Evolutionary conservation across 2,113 vertebrate species (phyloP).

Genomic region (Oreochromis tanganicae): DNA sequence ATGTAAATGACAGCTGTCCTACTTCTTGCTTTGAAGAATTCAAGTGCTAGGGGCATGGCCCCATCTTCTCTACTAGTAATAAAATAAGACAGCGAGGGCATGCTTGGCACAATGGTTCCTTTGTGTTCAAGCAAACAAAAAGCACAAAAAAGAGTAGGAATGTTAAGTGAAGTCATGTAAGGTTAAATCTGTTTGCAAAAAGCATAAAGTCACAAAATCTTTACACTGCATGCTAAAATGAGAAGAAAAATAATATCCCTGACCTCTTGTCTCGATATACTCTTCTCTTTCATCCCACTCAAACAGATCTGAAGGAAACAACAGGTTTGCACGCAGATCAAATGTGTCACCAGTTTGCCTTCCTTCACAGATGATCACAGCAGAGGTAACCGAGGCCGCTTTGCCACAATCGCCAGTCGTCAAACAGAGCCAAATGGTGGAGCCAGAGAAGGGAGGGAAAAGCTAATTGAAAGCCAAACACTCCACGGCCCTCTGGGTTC

Average conservation of each 20-base stretch:
- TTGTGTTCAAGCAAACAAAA: background rate
- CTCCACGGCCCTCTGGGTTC: slow-evolving; percentile 37
- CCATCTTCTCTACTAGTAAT: slow-evolving; percentile 39
- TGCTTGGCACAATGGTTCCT: slow-evolving; percentile 4
- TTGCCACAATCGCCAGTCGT: slow-evolving; percentile 10
- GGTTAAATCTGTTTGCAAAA: background rate
- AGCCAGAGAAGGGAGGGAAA: slow-evolving; percentile 4
- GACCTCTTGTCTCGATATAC: background rate
- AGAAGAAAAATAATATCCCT: background rate
- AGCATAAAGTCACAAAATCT: background rate
- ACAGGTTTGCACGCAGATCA: background rate
- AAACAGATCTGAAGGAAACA: background rate
- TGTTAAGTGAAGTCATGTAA: background rate
- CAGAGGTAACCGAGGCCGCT: background rate
- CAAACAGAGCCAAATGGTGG: slow-evolving; percentile 32
- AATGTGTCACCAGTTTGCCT: background rate
- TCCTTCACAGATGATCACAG: slow-evolving; percentile 2
- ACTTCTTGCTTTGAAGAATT: slow-evolving; percentile 42
- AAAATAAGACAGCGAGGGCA: slow-evolving; percentile 58
- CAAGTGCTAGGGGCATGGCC: slow-evolving; percentile 34
- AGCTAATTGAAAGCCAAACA: slow-evolving; percentile 70
- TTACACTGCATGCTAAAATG: background rate
- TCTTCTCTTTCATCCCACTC: background rate
- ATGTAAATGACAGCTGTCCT: slow-evolving; percentile 67
- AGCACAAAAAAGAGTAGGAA: background rate